Percentiles rank a stretch among this genome's conserved stretches.
Evolutionary conservation across 2,797 vertebrate genomes (phyloP).

Genomic region (Coendou prehensilis): DNA sequence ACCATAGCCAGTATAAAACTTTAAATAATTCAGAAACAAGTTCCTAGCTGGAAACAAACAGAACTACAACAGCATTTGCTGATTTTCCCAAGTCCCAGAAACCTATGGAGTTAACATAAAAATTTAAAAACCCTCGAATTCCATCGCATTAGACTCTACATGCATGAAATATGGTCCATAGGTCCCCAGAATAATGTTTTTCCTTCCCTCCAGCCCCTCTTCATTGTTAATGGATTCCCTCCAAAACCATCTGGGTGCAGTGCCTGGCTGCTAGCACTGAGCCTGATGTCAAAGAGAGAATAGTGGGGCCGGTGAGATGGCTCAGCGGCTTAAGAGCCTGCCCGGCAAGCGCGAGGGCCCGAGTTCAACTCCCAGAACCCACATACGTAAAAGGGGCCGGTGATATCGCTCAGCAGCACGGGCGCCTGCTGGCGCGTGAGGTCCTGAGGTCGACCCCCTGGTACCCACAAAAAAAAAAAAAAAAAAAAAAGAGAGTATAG

Average conservation of each 20-base stretch:
- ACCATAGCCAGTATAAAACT: background rate
- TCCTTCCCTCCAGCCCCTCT: background rate
- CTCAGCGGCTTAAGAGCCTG: no score
- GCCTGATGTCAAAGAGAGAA: background rate
- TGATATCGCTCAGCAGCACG: no score
- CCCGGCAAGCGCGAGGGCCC: no score
- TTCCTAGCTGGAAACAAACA: constrained; percentile 1
- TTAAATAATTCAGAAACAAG: constrained; percentile 51
- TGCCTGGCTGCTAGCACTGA: background rate
- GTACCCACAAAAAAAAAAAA: no score
- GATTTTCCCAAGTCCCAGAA: background rate
- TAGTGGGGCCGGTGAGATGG: background rate
- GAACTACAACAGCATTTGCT: background rate
- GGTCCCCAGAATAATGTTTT: background rate
- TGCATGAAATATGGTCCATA: background rate
- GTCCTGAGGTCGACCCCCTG: no score
- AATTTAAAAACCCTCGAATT: background rate
- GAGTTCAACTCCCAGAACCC: no score
- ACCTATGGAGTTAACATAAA: background rate
- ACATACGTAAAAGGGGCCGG: no score
- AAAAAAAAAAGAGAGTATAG: background rate
- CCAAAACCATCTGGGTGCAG: background rate
- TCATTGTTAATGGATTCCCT: background rate
- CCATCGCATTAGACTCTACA: rapidly evolving
- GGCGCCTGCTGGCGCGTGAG: no score